Evolutionary conservation across 2,888 invertebrate genomes (phyloP), one percentile per base, ranked within the genome.

Genomic region (Nineta flava): DNA sequence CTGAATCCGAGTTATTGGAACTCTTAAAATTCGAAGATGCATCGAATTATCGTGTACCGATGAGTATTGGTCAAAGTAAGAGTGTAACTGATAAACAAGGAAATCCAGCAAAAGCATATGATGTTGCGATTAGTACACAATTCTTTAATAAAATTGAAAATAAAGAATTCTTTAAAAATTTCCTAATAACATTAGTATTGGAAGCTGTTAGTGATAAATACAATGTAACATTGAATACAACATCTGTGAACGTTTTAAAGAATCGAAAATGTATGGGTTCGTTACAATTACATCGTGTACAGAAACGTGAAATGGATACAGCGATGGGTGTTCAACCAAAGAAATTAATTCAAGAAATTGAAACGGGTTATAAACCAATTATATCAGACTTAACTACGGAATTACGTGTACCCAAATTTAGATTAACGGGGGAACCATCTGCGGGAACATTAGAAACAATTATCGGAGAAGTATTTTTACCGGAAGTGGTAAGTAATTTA

Each of bases 41-140:
- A 0, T 75, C 79, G 3, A 76, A 76, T 45, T 93, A 79, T 65
- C 72, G 83, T 53, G 80, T 94, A 43, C 93, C 93, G 0, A 87
- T 94, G 87, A 92, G 92, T 63, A 83, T 94, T 54, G 91, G 91
- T 0, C 83, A 84, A 60, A 78, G 85, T 4, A 80, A 83, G 56
- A 73, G 74, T 6, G 90, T 88, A 60, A 66, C 70, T 17, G 92
- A 92, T 62, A 91, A 87, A 64, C 74, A 77, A 48, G 85, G 86
- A 31, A 70, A 74, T 17, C 76, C 79, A 0, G 83, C 83, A 35
- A 77, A 78, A 51, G 87, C 79, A 0, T 87, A 84, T 61, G 93
- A 94, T 65, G 78, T 94, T 26, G 87, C 88, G 2, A 76, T 94
- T 32, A 84, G 88, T 65, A 76, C 85, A 2, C 67, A 69, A 2